Base-by-base conservation (phyloP, 1,140 invertebrate species). In the Bombus breviceps region DNA sequence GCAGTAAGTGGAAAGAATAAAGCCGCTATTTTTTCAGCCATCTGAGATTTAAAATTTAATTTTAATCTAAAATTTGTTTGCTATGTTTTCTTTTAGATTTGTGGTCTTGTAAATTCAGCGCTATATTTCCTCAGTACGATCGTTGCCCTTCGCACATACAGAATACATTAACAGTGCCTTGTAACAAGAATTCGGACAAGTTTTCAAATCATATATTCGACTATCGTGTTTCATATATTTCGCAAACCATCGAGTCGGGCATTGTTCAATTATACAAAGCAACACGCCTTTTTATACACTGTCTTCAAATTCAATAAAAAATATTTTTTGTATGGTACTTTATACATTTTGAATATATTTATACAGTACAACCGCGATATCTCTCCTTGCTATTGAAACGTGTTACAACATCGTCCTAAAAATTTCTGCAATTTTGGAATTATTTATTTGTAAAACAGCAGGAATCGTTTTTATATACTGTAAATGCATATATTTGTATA, bases 41-140 rank as follows among this genome's bases (percentile, higher is more conserved):
- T 53, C 18, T 2, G 47, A 53, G 2, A 53, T 53, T 53, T n/a
- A n/a, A n/a, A n/a, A n/a, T n/a, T n/a, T n/a, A n/a, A n/a, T n/a
- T n/a, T n/a, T n/a, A n/a, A 53, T 53, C 18, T 2, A 18, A 53
- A 6, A 53, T 53, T 53, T 4, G 59, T 62, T 62, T 5, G 59
- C 72, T 39, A 15, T 28, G 15, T 47, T 90, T 88, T 90, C 94
- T 96, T 96, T 75, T 96, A 97, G 96, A 96, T 98, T 43, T 96
- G 98, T 92, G 97, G 97, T 37, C 91, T 98, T 28, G 95, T 98
- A 5, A 96, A 98, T 87, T 92, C 97, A 0, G 96, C 94, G 0
- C 93, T 98, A 0, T 98, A 98, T 93, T 95, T 97, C 8, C 89
- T 97, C n/a, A 98, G 97, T 91, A 96, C 97, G 22, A 96, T 98